phyloP scores from a whole-genome alignment of 2,113 vertebrate genomes.

The Onychostoma macrolepis region DNA sequence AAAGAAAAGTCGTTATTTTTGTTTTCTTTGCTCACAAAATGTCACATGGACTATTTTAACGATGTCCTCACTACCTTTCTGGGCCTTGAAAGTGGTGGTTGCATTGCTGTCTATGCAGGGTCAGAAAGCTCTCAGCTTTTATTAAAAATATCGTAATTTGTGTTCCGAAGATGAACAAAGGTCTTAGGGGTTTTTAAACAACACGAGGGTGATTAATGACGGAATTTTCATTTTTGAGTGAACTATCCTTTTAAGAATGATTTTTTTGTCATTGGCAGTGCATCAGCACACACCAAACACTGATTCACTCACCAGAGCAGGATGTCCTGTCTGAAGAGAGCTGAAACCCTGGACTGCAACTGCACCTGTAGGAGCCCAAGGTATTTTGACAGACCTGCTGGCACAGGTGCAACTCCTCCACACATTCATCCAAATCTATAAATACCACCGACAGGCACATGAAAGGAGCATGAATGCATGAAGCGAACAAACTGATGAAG shows the following conservation, averaged over 20 bases:
- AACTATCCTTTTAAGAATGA: not conserved
- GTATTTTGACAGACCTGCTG: constrained; percentile 71
- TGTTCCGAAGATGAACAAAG: too few relatives aligned
- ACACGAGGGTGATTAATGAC: too few relatives aligned
- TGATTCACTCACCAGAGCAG: constrained; percentile 60
- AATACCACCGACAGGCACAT: constrained; percentile 35
- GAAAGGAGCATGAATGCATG: not conserved
- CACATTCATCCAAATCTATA: constrained; percentile 68
- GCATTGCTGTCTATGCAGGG: too few relatives aligned
- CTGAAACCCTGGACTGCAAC: constrained; percentile 61
- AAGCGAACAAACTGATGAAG: not conserved
- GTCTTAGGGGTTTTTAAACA: too few relatives aligned
- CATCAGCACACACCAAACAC: constrained; percentile 5
- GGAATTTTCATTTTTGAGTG: too few relatives aligned
- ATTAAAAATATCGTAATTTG: too few relatives aligned
- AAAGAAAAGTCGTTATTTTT: too few relatives aligned
- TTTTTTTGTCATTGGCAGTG: not conserved
- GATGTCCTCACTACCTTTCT: too few relatives aligned
- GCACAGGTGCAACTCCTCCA: constrained; percentile 60
- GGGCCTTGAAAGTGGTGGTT: too few relatives aligned
- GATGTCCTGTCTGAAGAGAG: constrained; percentile 53
- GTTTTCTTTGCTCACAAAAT: too few relatives aligned
- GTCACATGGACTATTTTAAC: too few relatives aligned
- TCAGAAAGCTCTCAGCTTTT: too few relatives aligned
- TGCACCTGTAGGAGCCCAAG: constrained; percentile 68